Percentiles rank a stretch among this genome's conserved stretches.
phyloP scores from a whole-genome alignment of 2,888 invertebrate genomes.

The Copidosoma aretas region DNA sequence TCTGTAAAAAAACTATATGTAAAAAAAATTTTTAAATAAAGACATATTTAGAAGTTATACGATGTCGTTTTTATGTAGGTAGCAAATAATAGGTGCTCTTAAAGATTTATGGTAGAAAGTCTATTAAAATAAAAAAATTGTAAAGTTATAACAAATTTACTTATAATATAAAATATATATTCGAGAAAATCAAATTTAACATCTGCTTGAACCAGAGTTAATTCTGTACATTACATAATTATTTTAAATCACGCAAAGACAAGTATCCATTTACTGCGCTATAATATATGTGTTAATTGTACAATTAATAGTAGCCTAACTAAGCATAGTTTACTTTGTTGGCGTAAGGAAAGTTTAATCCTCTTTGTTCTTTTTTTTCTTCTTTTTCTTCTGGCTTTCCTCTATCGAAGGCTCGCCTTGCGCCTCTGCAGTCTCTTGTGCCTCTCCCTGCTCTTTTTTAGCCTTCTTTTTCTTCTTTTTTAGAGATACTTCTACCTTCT shows the following conservation, averaged over 20 bases:
- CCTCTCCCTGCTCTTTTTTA: conserved; percentile 39
- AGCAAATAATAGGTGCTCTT: conserved; percentile 15
- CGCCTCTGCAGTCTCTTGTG: conserved; percentile 49
- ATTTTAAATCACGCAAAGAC: conserved; percentile 2
- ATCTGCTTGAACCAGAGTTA: conserved; percentile 12
- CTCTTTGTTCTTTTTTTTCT: conserved; percentile 61
- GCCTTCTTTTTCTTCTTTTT: conserved; percentile 60
- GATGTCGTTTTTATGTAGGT: conserved; percentile 15
- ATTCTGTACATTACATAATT: conserved; percentile 15
- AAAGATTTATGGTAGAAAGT: conserved; percentile 16
- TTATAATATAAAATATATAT: conserved; percentile 12
- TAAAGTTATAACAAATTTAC: neutral
- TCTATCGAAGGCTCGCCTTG: conserved; percentile 44
- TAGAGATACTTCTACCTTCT: conserved; percentile 56
- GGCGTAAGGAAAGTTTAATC: too few species aligned
- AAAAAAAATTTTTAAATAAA: conserved; percentile 12
- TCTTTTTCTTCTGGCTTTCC: conserved; percentile 52
- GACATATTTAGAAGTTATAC: conserved; percentile 12
- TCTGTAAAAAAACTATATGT: conserved; percentile 12
- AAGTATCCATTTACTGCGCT: neutral
- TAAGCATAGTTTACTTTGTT: too few species aligned
- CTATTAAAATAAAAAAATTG: conserved; percentile 6
- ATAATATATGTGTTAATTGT: neutral
- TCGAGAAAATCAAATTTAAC: conserved; percentile 8
- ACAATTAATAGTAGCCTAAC: too few species aligned